These are phyloP conservation scores for Lepidothrix coronata DNA, from an alignment of 2,113 vertebrate genomes.

Conservation along the genomic window DNA sequence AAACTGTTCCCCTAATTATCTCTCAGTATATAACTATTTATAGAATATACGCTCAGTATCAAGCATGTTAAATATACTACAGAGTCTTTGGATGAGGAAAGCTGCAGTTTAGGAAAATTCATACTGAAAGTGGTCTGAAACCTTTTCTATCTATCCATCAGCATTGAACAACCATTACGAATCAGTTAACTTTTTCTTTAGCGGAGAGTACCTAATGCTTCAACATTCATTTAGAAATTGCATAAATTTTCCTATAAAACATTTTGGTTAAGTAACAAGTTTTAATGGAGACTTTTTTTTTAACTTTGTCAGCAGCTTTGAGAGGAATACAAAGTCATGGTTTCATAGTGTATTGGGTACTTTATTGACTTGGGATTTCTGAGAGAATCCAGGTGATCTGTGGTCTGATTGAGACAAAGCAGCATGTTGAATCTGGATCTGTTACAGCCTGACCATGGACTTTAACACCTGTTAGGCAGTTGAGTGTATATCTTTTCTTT, in stretches of 20 bases:
- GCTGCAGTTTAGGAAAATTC: neutral
- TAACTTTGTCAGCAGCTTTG: neutral
- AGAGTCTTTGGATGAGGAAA: neutral
- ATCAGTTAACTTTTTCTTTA: neutral
- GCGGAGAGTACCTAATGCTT: neutral
- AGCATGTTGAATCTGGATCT: neutral
- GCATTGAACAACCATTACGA: neutral
- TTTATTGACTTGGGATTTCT: neutral
- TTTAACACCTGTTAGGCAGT: neutral
- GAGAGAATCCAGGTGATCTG: neutral
- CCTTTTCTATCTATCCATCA: neutral
- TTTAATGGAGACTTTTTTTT: neutral
- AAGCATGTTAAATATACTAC: neutral
- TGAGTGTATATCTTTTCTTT: neutral
- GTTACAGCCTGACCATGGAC: neutral
- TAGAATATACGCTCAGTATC: neutral
- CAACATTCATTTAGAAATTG: neutral
- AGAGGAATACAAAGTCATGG: neutral
- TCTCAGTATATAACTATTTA: neutral
- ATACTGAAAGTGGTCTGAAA: neutral
- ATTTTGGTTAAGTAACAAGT: neutral
- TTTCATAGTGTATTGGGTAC: neutral
- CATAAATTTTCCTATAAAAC: neutral
- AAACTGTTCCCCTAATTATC: neutral
- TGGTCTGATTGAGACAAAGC: slow-evolving; percentile 8